Conservation (phyloP, 2,888 invertebrate species). For the Polia nebulosa region DNA sequence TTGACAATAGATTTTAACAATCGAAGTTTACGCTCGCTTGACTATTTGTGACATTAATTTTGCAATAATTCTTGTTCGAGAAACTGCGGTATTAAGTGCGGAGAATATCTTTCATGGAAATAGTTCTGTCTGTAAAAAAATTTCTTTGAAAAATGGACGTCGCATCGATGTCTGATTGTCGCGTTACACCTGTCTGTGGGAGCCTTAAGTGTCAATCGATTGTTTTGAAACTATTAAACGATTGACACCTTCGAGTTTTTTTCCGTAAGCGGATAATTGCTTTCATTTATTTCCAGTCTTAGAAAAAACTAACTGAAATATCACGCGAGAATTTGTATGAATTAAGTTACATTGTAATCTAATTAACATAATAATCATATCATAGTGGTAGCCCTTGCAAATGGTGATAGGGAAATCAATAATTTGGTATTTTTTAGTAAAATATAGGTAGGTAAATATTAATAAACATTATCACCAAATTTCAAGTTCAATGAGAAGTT, state of each 20-base stretch:
- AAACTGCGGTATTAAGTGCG: not conserved
- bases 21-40: too few species aligned
- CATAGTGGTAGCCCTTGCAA: too few species aligned
- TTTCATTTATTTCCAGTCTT: conserved; percentile 23
- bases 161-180: not conserved
- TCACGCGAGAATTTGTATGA: conserved; percentile 16
- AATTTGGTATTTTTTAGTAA: too few species aligned
- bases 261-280: conserved; percentile 35
- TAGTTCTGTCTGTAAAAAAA: not conserved
- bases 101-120: not conserved
- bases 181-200: not conserved
- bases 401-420: too few species aligned
- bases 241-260: conserved; percentile 38
- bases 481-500: too few species aligned
- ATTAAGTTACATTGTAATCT: not conserved
- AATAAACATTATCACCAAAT: too few species aligned
- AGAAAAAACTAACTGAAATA: conserved; percentile 6
- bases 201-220: conserved; percentile 6
- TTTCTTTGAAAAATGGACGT: not conserved
- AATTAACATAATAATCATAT: not conserved
- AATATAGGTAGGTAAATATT: too few species aligned
- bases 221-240: conserved; percentile 30
- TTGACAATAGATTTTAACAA: too few species aligned
- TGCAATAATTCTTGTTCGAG: too few species aligned
- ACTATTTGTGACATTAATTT: too few species aligned